A percentile compares a stretch with the other conserved stretches of the same genome.
Conservation (phyloP, 2,113 vertebrate genomes). For the Paraplagusia blochii region DNA sequence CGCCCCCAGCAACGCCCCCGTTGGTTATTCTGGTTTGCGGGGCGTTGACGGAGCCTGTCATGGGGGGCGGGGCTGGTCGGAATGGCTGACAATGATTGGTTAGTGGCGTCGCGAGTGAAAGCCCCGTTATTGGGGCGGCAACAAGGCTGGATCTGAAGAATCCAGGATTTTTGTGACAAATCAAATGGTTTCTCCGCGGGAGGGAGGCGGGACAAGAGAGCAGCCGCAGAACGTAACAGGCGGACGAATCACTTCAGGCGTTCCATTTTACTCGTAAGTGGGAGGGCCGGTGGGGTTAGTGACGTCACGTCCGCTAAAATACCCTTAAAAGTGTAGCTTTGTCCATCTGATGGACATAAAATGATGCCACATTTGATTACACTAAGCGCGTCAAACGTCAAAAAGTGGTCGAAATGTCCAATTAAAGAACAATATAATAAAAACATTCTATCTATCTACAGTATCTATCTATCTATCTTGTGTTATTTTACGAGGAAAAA, state of each 20-base stretch:
- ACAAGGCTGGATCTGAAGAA: constrained; percentile 13
- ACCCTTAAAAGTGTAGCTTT: too few relatives aligned
- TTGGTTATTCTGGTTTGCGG: constrained; percentile 21
- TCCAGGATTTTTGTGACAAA: neutral
- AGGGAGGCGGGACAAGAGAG: constrained; percentile 7
- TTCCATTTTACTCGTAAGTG: too few relatives aligned
- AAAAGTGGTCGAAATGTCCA: too few relatives aligned
- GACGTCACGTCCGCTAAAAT: too few relatives aligned
- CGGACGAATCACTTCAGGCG: constrained; percentile 2
- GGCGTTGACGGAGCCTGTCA: neutral
- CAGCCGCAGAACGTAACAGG: neutral
- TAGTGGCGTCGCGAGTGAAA: neutral
- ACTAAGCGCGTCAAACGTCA: too few relatives aligned
- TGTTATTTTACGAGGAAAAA: too few relatives aligned
- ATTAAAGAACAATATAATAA: too few relatives aligned
- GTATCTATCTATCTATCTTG: too few relatives aligned
- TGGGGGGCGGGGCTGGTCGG: neutral
- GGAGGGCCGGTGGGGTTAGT: too few relatives aligned
- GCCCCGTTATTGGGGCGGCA: constrained; percentile 25
- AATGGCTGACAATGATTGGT: constrained; percentile 15
- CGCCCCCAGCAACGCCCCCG: constrained; percentile 54
- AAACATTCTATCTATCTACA: too few relatives aligned
- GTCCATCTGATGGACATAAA: too few relatives aligned
- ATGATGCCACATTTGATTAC: too few relatives aligned
- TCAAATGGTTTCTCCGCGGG: neutral